Evolutionary conservation across 2,797 vertebrate genomes (phyloP), one percentile per base, ranked within the genome.

Genomic region (Hephaestus fuliginosus): DNA sequence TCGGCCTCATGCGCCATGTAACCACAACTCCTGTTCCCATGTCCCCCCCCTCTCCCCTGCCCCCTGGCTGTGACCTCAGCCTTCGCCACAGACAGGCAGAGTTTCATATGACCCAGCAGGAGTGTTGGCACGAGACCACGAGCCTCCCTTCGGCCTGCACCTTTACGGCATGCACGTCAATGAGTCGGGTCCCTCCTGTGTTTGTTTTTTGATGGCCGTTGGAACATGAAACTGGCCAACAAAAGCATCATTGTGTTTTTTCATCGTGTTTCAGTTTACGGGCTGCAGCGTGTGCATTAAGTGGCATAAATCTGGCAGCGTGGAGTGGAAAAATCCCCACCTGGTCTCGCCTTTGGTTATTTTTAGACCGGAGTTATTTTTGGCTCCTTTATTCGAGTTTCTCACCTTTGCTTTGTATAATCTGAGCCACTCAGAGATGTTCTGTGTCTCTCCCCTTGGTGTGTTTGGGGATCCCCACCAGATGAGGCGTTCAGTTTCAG

Each of bases 321-420:
- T 17, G 56, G 14, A 61, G 49, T 81, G 81, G 82, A 74, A 80
- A 89, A 75, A 61, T 5, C 30, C 30, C 15, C 85, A 93, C 83
- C 86, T 87, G 78, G 68, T 53, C 62, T 74, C 7, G 48, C 56
- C 60, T 75, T 48, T 63, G 78, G 79, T 78, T 92, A 85, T 89
- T 89, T 91, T 83, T 83, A 82, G 92, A 64, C 56, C 36, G 17
- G 36, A 46, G 82, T 77, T 95, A 91, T 94, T 92, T 93, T 90
- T 89, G 88, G 83, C 86, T 51, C 30, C 56, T 86, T 82, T 80
- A 68, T 87, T 87, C 25, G 44, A 71, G 72, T 78, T 66, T 80
- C 73, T 83, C 88, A 67, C 82, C 77, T 82, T 92, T 82, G 46
- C 70, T 91, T 77, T 88, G 65, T 66, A 70, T 77, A 78, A 60